Base-by-base conservation (phyloP, 23 tunicate genomes). In the Corella eumyota region DNA sequence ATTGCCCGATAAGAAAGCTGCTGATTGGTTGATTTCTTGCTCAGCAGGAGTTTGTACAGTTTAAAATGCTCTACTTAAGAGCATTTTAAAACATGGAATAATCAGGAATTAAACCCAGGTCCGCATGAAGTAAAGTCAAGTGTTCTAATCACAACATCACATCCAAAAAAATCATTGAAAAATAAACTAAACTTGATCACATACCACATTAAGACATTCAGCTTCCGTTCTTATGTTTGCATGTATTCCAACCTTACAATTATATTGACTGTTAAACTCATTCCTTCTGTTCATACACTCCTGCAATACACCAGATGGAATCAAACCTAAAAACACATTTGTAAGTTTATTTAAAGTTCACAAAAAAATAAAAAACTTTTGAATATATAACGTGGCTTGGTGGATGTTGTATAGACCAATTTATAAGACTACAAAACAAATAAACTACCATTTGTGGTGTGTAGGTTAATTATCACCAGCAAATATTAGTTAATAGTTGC, bases 121-220 rank as follows among this genome's bases (percentile, higher is more conserved):
- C n/a, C n/a, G n/a, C n/a, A n/a, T n/a, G n/a, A n/a, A n/a, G n/a
- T n/a, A n/a, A n/a, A 53, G 19, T 20, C 19, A 53, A 9, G 19
- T 53, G 23, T 20, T 7, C 19, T 7, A 17, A 53, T 24, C 59
- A 13, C 23, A 53, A 13, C n/a, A 53, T 24, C 21, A 17, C 19
- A 53, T n/a, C n/a, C n/a, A n/a, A n/a, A n/a, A n/a, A n/a, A n/a
- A n/a, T n/a, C n/a, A n/a, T n/a, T n/a, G n/a, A n/a, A n/a, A n/a
- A n/a, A n/a, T n/a, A n/a, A n/a, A n/a, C n/a, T n/a, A n/a, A n/a
- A n/a, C n/a, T n/a, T 19, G 9, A 53, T 20, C 17, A 66, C 95
- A 65, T 58, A 88, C 96, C 40, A 78, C 67, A 57, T 88, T 88
- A 6, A 64, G 45, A 53, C 96, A 88, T 53, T 88, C 96, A 31